Evolutionary conservation across 1,140 invertebrate genomes (phyloP).

Genomic region (Heliconius melpomene): DNA sequence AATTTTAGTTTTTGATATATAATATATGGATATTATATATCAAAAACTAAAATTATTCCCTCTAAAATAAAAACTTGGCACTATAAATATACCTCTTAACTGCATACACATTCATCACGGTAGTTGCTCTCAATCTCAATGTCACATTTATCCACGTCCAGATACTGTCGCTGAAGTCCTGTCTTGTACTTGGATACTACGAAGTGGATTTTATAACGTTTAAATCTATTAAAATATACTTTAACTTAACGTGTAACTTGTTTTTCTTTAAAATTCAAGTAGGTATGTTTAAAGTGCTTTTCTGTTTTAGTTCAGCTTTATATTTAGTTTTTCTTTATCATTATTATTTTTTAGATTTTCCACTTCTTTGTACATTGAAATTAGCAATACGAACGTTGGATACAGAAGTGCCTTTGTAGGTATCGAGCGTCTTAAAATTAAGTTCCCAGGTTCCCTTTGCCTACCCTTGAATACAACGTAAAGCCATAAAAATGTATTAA

Average conservation of each 20-base stretch:
- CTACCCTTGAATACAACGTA: too few species aligned
- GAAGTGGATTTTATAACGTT: slow-evolving; percentile 14
- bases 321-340: too few species aligned
- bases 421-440: background rate
- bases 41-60: background rate
- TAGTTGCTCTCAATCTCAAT: background rate
- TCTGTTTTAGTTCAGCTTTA: too few species aligned
- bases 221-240: background rate
- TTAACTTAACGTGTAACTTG: background rate
- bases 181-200: slow-evolving; percentile 17
- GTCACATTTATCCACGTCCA: slow-evolving; percentile 34
- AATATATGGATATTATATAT: too few species aligned
- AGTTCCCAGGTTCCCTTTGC: too few species aligned
- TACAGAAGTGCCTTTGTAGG: too few species aligned
- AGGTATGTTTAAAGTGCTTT: background rate
- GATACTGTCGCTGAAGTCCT: slow-evolving; percentile 33
- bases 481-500: background rate
- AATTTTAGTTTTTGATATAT: too few species aligned
- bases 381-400: too few species aligned
- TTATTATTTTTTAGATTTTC: too few species aligned
- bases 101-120: slow-evolving; percentile 18
- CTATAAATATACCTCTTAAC: slow-evolving; percentile 22
- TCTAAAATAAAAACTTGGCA: slow-evolving; percentile 1
- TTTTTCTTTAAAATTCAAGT: slow-evolving; percentile 1
- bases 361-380: too few species aligned